Evolutionary conservation across 2,888 invertebrate genomes (phyloP), one percentile per base, ranked within the genome.

Genomic region (Drosophila maculinotata): DNA sequence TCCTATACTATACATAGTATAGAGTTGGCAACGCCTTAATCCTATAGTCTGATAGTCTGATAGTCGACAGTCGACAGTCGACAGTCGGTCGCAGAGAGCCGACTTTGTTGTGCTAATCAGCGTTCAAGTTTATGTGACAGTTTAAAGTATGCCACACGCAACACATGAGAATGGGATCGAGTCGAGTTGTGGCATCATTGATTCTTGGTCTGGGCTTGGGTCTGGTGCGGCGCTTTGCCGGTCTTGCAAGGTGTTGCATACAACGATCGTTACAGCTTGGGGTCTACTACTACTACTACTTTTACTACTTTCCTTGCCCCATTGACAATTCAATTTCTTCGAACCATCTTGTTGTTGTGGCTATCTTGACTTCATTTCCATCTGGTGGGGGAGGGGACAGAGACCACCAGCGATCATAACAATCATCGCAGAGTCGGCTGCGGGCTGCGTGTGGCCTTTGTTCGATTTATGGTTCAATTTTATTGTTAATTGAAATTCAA

Each of bases 401-500:
- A 48, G 82, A 84, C 84, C 84, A 84, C 84, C 84, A 53, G 85
- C 86, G 77, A 79, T 82, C 81, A 83, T 76, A 85, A 87, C 86
- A 87, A 79, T 65, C 69, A 52, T 56, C 56, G 51, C 42, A 31
- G 30, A 31, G 3, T 45, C 57, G 48, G 84, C 73, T 69, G 83
- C 77, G 77, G 80, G 77, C 35, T 87, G 83, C 68, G 83, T 84
- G 84, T 88, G 84, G 84, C 85, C 84, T 49, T 72, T 83, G 67
- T 88, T 66, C 70, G 62, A 81, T 84, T 87, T 84, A 87, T 87
- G 87, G 65, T 87, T 88, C 81, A 86, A 83, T 87, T 84, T 84
- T 84, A 88, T 84, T 88, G 84, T 88, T 87, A 88, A 84, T 87
- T 88, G 88, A 88, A 87, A 87, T 65, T 72, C 88, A 84, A 88